Percentiles rank a stretch among this genome's conserved stretches.
phyloP scores from a whole-genome alignment of 2,113 vertebrate genomes.

The Petromus typicus region DNA sequence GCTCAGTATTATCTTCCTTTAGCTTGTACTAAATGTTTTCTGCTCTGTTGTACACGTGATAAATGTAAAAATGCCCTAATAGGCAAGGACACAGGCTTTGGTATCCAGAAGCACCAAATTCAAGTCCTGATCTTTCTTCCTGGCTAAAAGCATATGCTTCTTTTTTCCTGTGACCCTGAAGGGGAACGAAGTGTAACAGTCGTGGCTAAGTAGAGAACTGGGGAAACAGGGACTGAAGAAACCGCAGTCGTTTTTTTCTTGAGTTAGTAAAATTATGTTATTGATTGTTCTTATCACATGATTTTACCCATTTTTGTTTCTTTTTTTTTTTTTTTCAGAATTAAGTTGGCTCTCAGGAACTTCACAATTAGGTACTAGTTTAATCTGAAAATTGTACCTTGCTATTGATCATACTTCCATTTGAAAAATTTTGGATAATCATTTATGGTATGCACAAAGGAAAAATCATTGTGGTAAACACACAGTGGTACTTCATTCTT shows the following conservation, averaged over 20 bases:
- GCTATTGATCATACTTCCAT: background rate
- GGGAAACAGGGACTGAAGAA: background rate
- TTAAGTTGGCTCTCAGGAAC: slow-evolving; percentile 44
- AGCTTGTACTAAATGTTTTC: background rate
- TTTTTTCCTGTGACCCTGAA: slow-evolving; percentile 6
- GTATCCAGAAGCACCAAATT: background rate
- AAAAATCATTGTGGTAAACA: background rate
- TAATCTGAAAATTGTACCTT: slow-evolving; percentile 40
- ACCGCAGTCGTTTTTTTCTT: background rate
- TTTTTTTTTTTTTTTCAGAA: slow-evolving; percentile 54
- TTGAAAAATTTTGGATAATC: background rate
- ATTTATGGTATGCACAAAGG: background rate
- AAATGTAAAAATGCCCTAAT: background rate
- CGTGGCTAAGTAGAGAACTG: background rate
- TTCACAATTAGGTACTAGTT: slow-evolving; percentile 8
- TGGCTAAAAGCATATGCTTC: slow-evolving; percentile 5
- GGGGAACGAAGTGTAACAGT: background rate
- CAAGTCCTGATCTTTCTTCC: background rate
- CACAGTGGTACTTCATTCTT: background rate
- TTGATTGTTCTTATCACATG: background rate
- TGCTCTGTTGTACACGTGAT: background rate
- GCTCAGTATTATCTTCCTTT: background rate
- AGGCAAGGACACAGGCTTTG: background rate
- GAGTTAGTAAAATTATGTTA: background rate
- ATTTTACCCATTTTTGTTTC: slow-evolving; percentile 30